Conservation (phyloP, 2,888 invertebrate species). For the Nemurella pictetii region DNA sequence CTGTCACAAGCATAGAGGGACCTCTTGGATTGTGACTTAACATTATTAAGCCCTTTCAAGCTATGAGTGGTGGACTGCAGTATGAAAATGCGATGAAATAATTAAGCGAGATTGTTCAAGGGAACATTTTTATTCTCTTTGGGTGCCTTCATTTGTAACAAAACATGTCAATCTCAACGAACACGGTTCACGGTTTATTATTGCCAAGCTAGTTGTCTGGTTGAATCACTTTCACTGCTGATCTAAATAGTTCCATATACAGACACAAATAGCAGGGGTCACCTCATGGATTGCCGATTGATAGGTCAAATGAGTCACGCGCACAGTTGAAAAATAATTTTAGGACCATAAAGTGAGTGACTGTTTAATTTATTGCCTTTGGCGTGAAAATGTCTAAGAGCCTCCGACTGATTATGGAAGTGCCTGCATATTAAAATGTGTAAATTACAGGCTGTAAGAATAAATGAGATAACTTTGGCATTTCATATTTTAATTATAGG, state of each 20-base stretch:
- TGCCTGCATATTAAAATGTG: neutral
- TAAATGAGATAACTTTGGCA: neutral
- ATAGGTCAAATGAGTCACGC: constrained; percentile 21
- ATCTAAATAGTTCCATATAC: constrained; percentile 27
- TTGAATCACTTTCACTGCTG: constrained; percentile 9
- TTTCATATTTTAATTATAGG: neutral
- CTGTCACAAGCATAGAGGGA: no score
- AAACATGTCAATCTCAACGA: neutral
- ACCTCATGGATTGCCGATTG: no score
- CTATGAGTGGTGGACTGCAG: no score
- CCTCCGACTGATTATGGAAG: neutral
- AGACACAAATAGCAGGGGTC: constrained; percentile 20
- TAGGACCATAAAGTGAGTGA: neutral
- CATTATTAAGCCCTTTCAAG: no score
- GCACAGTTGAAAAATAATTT: neutral
- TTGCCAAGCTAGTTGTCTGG: neutral
- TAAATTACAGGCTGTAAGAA: no score
- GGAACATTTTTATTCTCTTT: no score
- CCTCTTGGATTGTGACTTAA: no score
- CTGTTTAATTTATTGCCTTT: neutral
- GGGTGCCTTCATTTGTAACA: neutral
- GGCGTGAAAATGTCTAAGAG: neutral
- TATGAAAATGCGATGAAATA: neutral
- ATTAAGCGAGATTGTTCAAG: neutral
- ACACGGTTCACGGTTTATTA: neutral